Evolutionary conservation across 53 echinoderm and acorn worm species (phyloP).

Genomic region (Echinometra lucunter): DNA sequence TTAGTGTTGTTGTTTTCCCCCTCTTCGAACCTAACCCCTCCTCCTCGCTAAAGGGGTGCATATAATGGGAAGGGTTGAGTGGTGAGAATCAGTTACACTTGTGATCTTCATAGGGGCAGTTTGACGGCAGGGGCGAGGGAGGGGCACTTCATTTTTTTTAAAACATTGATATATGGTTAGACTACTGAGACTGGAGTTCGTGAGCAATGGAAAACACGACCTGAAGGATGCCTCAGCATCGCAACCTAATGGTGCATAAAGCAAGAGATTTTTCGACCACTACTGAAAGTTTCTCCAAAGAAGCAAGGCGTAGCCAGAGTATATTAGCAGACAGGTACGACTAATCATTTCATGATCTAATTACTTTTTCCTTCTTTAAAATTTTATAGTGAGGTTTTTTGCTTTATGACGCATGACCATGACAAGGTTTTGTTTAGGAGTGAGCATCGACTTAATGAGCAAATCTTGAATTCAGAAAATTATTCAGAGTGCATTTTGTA

Average conservation of each 20-base stretch:
- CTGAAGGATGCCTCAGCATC: neutral
- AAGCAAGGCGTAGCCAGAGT: neutral
- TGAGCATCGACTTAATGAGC: no score
- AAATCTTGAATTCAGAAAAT: no score
- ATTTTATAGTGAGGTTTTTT: no score
- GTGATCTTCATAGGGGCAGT: neutral
- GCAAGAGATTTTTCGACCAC: neutral
- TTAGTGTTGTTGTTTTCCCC: constrained; percentile 40
- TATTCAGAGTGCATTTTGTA: no score
- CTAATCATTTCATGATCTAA: neutral
- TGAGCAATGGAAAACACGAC: neutral
- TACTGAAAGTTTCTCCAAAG: neutral
- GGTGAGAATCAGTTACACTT: neutral
- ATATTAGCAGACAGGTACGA: neutral
- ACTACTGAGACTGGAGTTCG: neutral
- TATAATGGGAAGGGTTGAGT: neutral
- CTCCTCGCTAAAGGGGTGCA: neutral
- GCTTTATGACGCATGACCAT: no score
- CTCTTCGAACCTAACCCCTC: neutral
- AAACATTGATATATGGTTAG: neutral
- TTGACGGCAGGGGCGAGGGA: neutral
- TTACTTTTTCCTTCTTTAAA: neutral
- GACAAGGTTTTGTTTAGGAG: no score
- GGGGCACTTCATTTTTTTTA: neutral
- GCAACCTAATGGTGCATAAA: neutral